A percentile compares a stretch with the other conserved stretches of the same genome.
phyloP scores from a whole-genome alignment of 2,797 vertebrate genomes.

The Hyperoplus immaculatus region DNA sequence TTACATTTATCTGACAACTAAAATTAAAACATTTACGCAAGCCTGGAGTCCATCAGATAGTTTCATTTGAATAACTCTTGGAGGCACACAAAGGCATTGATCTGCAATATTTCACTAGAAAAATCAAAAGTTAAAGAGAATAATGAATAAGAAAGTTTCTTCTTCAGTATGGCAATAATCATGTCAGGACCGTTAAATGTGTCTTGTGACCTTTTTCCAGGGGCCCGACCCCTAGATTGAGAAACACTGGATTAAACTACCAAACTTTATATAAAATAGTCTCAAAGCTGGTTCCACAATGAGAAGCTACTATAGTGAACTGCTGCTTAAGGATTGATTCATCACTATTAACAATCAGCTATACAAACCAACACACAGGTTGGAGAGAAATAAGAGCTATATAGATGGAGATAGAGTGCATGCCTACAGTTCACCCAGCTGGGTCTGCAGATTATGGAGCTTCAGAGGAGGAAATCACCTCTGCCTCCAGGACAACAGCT shows the following conservation, averaged over 20 bases:
- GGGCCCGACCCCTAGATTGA: background rate
- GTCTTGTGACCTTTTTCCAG: background rate
- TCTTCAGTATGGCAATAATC: background rate
- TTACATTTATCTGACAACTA: too few species aligned
- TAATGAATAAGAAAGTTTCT: background rate
- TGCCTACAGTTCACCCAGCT: slow-evolving; percentile 35
- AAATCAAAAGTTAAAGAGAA: background rate
- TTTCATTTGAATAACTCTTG: background rate
- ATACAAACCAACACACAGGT: slow-evolving; percentile 7
- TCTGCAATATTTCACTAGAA: background rate
- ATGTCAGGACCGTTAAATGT: background rate
- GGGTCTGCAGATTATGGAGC: slow-evolving; percentile 43
- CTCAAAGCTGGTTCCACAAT: background rate
- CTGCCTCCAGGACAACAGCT: slow-evolving; percentile 55
- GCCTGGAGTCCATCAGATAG: too few species aligned
- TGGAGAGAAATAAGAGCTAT: background rate
- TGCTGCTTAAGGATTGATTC: background rate
- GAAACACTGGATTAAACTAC: background rate
- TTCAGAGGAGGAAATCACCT: slow-evolving; percentile 47
- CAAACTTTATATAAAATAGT: too few species aligned
- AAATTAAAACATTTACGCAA: too few species aligned
- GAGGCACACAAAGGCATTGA: background rate
- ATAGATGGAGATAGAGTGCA: background rate
- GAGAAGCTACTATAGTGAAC: background rate
- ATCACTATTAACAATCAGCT: slow-evolving; percentile 10